Evolutionary conservation across 2,113 vertebrate species (phyloP).

Genomic region (Rhinolophus ferrumequinum): DNA sequence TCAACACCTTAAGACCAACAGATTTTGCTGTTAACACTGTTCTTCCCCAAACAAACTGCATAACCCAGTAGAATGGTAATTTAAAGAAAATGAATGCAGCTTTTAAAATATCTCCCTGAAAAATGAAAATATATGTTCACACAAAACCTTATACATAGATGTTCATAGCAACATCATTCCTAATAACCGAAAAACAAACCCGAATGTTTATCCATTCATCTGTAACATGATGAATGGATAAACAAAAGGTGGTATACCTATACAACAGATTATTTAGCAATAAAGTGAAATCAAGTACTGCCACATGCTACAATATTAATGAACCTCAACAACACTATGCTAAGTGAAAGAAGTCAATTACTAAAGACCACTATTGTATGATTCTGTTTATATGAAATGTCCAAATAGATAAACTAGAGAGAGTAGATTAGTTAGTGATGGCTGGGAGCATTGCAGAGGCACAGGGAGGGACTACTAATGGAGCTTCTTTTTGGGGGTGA

Average conservation of each 20-base stretch:
- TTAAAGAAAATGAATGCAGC: neutral
- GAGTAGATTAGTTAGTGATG: neutral
- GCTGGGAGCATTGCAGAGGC: neutral
- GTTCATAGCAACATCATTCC: neutral
- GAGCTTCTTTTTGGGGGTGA: neutral
- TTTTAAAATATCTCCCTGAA: constrained; percentile 27
- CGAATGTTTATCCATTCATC: neutral
- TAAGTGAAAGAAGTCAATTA: constrained; percentile 21
- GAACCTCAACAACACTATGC: constrained; percentile 19
- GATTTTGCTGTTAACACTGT: neutral
- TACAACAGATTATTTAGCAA: neutral
- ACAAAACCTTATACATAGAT: neutral
- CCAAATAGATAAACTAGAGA: neutral
- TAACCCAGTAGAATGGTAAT: constrained; percentile 21
- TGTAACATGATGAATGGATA: neutral
- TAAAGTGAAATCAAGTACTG: neutral
- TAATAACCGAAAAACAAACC: constrained; percentile 2
- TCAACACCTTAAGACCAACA: neutral
- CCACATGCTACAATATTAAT: neutral
- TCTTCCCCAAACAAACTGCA: constrained; percentile 31
- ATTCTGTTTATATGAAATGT: constrained; percentile 27
- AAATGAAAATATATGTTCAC: neutral
- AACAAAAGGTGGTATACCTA: neutral
- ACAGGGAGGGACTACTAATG: neutral
- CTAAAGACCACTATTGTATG: neutral